These are phyloP conservation scores for Panorpa germanica DNA, from an alignment of 2,888 invertebrate genomes.

Conservation along the genomic window DNA sequence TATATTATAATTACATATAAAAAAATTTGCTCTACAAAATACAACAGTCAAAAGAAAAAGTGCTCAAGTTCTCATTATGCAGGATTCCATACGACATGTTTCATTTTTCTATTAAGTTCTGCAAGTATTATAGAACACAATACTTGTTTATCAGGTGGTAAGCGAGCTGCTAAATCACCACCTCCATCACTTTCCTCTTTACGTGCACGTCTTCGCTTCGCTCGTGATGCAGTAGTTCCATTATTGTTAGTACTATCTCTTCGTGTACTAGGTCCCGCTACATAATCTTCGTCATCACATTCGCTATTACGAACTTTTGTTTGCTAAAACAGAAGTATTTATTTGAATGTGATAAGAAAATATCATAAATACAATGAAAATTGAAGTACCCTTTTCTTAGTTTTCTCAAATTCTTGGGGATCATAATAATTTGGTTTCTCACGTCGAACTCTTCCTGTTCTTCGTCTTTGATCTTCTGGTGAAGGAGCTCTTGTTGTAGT, in stretches of 20 bases:
- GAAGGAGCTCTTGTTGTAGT: constrained; percentile 24
- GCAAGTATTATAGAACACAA: constrained; percentile 55
- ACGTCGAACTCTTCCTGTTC: constrained; percentile 53
- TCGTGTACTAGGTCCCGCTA: constrained; percentile 3
- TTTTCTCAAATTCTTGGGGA: constrained; percentile 60
- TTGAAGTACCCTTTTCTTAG: constrained; percentile 39
- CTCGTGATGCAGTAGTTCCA: constrained; percentile 20
- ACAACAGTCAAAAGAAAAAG: too few relatives aligned
- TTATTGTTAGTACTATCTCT: constrained; percentile 28
- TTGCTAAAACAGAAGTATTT: constrained; percentile 5
- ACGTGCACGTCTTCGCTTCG: constrained; percentile 20
- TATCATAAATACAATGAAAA: constrained; percentile 11
- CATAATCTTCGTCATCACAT: constrained; percentile 1
- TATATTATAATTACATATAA: too few relatives aligned
- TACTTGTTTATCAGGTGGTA: constrained; percentile 43
- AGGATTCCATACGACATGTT: constrained; percentile 52
- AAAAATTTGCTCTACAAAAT: too few relatives aligned
- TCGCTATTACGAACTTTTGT: constrained; percentile 6
- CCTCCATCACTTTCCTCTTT: constrained; percentile 26
- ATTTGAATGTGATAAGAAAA: constrained; percentile 1
- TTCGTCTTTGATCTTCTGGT: constrained; percentile 29
- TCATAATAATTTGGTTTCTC: constrained; percentile 72
- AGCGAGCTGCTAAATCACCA: constrained; percentile 19
- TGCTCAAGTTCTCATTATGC: too few relatives aligned
- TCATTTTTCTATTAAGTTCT: constrained; percentile 64